phyloP scores from a whole-genome alignment of 53 echinoderm and acorn worm species.

The Arbacia lixula region DNA sequence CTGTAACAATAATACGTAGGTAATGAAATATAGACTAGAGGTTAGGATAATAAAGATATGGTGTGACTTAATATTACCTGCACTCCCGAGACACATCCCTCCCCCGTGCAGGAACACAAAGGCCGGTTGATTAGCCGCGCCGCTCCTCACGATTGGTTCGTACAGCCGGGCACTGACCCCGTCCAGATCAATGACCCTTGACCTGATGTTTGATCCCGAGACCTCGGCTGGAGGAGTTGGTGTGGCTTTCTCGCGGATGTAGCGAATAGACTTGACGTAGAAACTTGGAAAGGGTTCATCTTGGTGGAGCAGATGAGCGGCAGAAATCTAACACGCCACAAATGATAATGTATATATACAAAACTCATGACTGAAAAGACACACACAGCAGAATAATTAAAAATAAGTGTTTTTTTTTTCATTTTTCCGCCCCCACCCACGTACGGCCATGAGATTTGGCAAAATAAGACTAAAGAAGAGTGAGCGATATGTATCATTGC shows the following conservation, averaged over 20 bases:
- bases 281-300: slow-evolving; percentile 15
- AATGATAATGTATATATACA: too few relatives aligned
- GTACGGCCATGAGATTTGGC: too few relatives aligned
- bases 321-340: slow-evolving; percentile 1
- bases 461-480: too few relatives aligned
- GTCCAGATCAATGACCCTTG: slow-evolving; percentile 31
- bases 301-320: background rate
- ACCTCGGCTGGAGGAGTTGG: slow-evolving; percentile 13
- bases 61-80: too few relatives aligned
- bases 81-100: slow-evolving; percentile 43
- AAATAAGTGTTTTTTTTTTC: too few relatives aligned
- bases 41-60: too few relatives aligned
- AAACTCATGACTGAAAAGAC: too few relatives aligned
- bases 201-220: slow-evolving; percentile 41
- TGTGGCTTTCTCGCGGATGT: background rate
- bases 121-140: slow-evolving; percentile 12
- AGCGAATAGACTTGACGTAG: background rate
- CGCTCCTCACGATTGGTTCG: slow-evolving; percentile 8
- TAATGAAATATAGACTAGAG: too few relatives aligned
- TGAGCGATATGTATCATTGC: too few relatives aligned
- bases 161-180: slow-evolving; percentile 58
- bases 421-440: too few relatives aligned
- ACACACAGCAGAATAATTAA: too few relatives aligned
- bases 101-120: slow-evolving; percentile 65
- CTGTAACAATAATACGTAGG: too few relatives aligned